Evolutionary conservation across 1,140 invertebrate genomes (phyloP), one percentile per base, ranked within the genome.

Genomic region (Cotesia chilonis): DNA sequence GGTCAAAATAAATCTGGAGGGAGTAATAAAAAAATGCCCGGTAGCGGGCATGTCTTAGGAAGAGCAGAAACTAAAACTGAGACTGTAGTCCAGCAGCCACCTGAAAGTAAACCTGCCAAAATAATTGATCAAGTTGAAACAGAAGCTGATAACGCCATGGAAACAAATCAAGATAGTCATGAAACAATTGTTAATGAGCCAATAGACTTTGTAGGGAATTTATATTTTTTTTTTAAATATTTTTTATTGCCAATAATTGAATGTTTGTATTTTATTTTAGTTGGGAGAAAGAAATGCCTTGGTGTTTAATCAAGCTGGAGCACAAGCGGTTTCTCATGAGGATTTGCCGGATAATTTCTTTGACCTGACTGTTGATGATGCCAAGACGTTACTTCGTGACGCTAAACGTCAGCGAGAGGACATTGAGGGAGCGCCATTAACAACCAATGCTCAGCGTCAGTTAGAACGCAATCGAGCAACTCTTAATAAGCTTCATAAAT

Each of bases 291-390:
- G 92, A 75, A 91, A 92, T 78, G 92, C 92, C 1, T 85, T 94
- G 61, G 80, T 91, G 36, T 94, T 92, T 79, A 90, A 91, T 63
- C 88, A 91, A 74, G 90, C 91, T 75, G 85, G 83, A 2, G 83
- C 87, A 4, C 82, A 89, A 81, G 85, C 88, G 47, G 81, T 90
- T 67, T 81, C 87, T 1, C 78, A 76, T 67, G 89, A 92, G 71
- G 92, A 94, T 70, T 80, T 94, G 38, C 91, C 93, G 12, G 94
- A 96, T 84, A 92, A 92, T 75, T 96, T 96, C 81, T 97, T 93
- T 85, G 93, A 95, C 72, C 80, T 95, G 14, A 94, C 93, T 20
- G 87, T 94, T 20, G 89, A 92, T 70, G 95, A 96, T 87, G 89
- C 95, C 0, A 90, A 90, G 77, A 89, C 88, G 80, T 86, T 96